Conservation (phyloP, 1,140 invertebrate genomes). For the Vanessa atalanta region DNA sequence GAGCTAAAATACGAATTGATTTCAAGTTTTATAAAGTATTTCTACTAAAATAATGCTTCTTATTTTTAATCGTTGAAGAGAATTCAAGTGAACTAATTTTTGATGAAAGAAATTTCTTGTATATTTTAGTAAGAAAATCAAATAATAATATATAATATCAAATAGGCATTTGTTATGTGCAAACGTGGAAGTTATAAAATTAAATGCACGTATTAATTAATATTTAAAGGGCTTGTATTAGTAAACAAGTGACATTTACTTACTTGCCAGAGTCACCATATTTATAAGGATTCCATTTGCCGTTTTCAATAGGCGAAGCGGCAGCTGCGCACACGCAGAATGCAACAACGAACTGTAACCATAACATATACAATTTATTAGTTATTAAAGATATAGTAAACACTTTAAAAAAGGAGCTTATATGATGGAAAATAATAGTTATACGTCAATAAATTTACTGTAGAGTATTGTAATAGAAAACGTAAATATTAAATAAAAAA, state of each 20-base stretch:
- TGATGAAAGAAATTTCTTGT: too few species aligned
- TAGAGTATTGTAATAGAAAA: not conserved
- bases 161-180: not conserved
- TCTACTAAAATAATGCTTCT: too few species aligned
- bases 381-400: not conserved
- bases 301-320: constrained; percentile 60
- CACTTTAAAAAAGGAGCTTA: not conserved
- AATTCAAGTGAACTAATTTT: too few species aligned
- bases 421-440: too few species aligned
- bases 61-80: too few species aligned
- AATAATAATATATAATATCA: too few species aligned
- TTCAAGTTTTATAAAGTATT: too few species aligned
- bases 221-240: constrained; percentile 14
- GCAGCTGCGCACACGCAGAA: constrained; percentile 61
- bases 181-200: constrained; percentile 21
- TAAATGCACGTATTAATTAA: constrained; percentile 6
- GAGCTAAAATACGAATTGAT: too few species aligned
- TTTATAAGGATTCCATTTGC: constrained; percentile 72
- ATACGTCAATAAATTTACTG: not conserved
- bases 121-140: too few species aligned
- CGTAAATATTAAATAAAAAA: too few species aligned
- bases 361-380: constrained; percentile 15
- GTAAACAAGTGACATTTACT: constrained; percentile 60
- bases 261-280: constrained; percentile 73
- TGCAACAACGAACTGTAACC: constrained; percentile 61